Evolutionary conservation across 2,888 invertebrate species (phyloP).

Genomic region (Archips xylosteana): DNA sequence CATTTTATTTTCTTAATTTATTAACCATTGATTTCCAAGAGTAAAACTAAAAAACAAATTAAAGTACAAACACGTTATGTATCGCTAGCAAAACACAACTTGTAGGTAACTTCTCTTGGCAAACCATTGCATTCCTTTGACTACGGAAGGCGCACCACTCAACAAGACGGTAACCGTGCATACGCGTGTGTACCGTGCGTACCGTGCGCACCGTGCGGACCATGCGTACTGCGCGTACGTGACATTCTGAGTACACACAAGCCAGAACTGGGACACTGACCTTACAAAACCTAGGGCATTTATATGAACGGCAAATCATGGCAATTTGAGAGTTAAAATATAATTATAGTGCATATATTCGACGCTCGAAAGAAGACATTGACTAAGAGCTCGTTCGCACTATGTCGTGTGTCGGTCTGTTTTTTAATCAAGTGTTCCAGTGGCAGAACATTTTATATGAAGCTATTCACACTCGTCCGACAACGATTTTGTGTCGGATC

Average conservation of each 20-base stretch:
- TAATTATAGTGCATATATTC: not conserved
- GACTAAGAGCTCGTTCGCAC: too few relatives aligned
- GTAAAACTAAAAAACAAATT: conserved; percentile 86
- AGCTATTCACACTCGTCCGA: too few relatives aligned
- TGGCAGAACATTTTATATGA: too few relatives aligned
- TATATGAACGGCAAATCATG: not conserved
- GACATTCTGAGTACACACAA: conserved; percentile 31
- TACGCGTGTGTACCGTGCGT: not conserved
- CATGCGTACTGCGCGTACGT: conserved; percentile 6
- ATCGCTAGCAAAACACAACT: conserved; percentile 84
- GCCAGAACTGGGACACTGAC: conserved; percentile 23
- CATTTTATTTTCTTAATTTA: conserved; percentile 86
- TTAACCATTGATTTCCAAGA: conserved; percentile 86
- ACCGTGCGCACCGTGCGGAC: not conserved
- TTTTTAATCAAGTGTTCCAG: too few relatives aligned
- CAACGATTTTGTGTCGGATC: too few relatives aligned
- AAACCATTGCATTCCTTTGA: conserved; percentile 81
- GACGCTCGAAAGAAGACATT: too few relatives aligned
- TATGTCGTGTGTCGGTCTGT: too few relatives aligned
- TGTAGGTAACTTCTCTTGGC: conserved; percentile 86
- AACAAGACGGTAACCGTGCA: conserved; percentile 60
- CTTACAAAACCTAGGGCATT: not conserved
- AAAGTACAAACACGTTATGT: conserved; percentile 86
- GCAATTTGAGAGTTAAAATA: not conserved
- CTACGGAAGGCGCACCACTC: conserved; percentile 82